Percentiles rank a stretch among this genome's conserved stretches.
phyloP scores from a whole-genome alignment of 2,113 vertebrate genomes.

The Irena cyanogastra region DNA sequence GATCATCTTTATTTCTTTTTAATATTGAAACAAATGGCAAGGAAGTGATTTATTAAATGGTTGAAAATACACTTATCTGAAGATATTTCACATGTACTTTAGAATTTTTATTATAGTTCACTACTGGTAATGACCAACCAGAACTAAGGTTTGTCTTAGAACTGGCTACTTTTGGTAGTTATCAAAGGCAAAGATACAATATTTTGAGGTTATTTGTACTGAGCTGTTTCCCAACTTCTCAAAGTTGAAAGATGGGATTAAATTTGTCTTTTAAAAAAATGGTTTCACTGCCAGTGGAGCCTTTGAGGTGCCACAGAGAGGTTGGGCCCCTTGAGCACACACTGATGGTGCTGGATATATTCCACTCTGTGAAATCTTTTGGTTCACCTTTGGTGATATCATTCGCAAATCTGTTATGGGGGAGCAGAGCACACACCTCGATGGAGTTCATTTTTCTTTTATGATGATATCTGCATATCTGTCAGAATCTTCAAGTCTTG shows the following conservation, averaged over 20 bases:
- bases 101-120: neutral
- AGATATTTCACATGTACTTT: neutral
- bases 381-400: neutral
- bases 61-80: neutral
- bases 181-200: neutral
- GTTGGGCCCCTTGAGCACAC: neutral
- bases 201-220: neutral
- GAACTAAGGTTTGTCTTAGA: neutral
- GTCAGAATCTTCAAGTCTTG: slow-evolving; percentile 23
- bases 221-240: neutral
- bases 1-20: neutral
- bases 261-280: neutral
- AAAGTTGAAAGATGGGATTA: neutral
- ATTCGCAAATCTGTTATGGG: neutral
- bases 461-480: slow-evolving; percentile 33
- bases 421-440: neutral
- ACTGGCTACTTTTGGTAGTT: neutral
- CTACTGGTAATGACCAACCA: neutral
- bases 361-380: neutral
- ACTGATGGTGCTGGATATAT: neutral
- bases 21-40: neutral
- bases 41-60: neutral
- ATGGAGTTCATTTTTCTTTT: slow-evolving; percentile 1
- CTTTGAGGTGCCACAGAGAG: neutral
- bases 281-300: neutral